Base-by-base conservation (phyloP, 92 coral and sea anemone species). In the Phymanthus crucifer region DNA sequence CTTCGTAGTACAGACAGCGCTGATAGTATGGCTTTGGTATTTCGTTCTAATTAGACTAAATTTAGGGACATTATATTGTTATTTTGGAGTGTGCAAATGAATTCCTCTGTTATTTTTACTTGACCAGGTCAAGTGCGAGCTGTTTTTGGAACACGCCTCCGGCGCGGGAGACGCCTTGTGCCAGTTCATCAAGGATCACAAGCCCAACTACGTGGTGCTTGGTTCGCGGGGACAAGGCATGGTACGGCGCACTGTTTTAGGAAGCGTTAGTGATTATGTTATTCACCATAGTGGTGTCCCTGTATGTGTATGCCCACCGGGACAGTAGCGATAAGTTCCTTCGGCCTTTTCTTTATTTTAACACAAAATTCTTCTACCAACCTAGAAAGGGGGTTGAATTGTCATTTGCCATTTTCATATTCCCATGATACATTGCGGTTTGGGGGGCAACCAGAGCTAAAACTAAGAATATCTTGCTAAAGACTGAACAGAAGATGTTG, bases 191-290 rank as follows among this genome's bases (percentile, higher is more conserved):
- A 77, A 88, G 52, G 78, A 88, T 34, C 45, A 73, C 33, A 36
- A 84, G 14, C 89, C 86, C 7, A 83, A 79, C 10, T 58, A 84
- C 64, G 76, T 91, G 12, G 83, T 91, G 23, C 80, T 91, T 89
- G 94, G 94, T 1, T 88, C 92, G 24, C 77, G 94, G 3, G 94
- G 94, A 4, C 79, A 84, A 23, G 80, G 90, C 56, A 24, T 64
- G 13, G 66, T 91, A 11, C 92, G 92, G 4, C 94, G 94, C 32
- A 88, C 92, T 9, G 79, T 91, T 47, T 52, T 91, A 79, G 94
- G 94, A 4, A 91, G 94, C 68, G 91, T 89, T 61, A 89, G 92
- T 91, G 94, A 91, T 77, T 91, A 84, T 57, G 89, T 85, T 17
- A 70, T 91, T 77, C 94, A 91, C 68, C 94, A 91, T 85, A 73